phyloP scores from a whole-genome alignment of 2,888 invertebrate genomes.

The Chaitophorus viminalis region DNA sequence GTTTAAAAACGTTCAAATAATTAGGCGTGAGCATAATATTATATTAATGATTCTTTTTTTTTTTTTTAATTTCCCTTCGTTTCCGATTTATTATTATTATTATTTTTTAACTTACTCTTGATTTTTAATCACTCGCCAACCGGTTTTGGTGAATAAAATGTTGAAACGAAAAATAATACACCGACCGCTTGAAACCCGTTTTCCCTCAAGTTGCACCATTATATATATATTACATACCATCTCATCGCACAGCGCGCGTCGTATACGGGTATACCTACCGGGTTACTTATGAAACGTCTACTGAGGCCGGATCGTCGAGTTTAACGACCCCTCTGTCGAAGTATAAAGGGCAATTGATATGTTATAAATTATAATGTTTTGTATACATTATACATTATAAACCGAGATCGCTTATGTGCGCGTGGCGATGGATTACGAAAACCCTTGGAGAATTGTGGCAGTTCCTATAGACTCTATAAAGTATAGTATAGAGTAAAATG shows the following conservation, averaged over 20 bases:
- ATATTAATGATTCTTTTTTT: conserved; percentile 3
- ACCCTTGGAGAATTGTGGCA: too few relatives aligned
- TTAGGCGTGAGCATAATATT: neutral
- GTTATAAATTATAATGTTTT: too few relatives aligned
- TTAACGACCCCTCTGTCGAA: conserved; percentile 16
- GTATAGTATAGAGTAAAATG: too few relatives aligned
- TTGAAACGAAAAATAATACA: conserved; percentile 46
- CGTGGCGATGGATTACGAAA: neutral
- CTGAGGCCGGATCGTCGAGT: conserved; percentile 7
- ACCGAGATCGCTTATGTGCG: neutral
- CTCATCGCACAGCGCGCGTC: neutral
- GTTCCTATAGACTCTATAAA: neutral
- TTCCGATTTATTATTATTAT: conserved; percentile 24
- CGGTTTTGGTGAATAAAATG: conserved; percentile 48
- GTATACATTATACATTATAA: neutral
- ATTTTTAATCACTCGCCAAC: conserved; percentile 44
- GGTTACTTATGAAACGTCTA: conserved; percentile 28
- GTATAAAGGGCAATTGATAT: neutral
- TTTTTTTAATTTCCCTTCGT: conserved; percentile 42
- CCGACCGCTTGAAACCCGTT: conserved; percentile 27
- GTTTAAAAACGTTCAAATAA: neutral
- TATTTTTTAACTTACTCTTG: conserved; percentile 35
- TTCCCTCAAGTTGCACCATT: conserved; percentile 27
- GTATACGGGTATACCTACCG: neutral
- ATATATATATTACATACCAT: neutral